These are phyloP conservation scores for Hipposideros larvatus DNA, from an alignment of 2,797 vertebrate species.

Conservation along the genomic window DNA sequence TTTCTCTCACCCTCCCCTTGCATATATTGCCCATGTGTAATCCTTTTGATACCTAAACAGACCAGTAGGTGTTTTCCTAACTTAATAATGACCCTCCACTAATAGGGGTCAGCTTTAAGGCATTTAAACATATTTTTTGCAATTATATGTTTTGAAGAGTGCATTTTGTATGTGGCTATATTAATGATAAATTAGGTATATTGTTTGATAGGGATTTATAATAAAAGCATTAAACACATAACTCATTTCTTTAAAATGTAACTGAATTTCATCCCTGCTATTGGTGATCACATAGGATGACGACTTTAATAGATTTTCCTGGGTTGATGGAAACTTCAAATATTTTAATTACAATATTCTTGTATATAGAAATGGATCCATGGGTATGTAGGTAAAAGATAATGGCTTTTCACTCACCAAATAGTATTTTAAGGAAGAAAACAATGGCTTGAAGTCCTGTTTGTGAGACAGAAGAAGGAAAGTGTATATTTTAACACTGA, in stretches of 20 bases:
- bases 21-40: fast-evolving
- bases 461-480: background rate
- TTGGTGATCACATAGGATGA: background rate
- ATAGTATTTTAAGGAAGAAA: background rate
- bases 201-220: background rate
- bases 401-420: background rate
- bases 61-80: background rate
- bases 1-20: background rate
- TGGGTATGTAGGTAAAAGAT: background rate
- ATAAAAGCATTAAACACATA: background rate
- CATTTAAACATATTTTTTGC: background rate
- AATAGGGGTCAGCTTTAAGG: background rate
- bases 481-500: background rate
- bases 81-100: background rate
- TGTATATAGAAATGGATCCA: background rate
- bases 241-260: background rate
- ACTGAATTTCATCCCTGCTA: background rate
- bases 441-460: background rate
- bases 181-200: background rate
- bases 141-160: background rate
- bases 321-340: background rate
- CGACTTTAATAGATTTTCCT: background rate
- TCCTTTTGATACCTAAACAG: background rate
- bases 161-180: background rate
- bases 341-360: background rate